phyloP scores from a whole-genome alignment of 2,113 vertebrate genomes.

The Cyprinodon tularosa region DNA sequence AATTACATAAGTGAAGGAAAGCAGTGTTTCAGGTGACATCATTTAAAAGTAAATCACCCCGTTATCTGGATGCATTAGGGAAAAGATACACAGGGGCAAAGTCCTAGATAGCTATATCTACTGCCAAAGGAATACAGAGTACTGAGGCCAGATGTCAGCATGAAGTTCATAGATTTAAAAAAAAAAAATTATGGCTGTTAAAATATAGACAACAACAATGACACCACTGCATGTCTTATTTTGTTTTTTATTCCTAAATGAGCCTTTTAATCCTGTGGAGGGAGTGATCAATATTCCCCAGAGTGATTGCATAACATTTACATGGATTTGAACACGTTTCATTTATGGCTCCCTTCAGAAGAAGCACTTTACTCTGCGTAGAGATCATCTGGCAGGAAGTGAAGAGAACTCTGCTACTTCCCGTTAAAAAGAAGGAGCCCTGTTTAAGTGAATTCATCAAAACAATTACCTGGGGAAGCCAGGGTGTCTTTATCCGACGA shows the following conservation, averaged over 20 bases:
- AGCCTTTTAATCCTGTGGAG: not conserved
- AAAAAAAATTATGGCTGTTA: not conserved
- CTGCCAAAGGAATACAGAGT: not conserved
- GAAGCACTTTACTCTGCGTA: not conserved
- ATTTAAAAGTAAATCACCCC: not conserved
- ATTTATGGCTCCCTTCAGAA: not conserved
- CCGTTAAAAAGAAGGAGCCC: not conserved
- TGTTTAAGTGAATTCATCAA: not conserved
- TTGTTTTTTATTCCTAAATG: not conserved
- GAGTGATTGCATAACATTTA: slow-evolving; percentile 6
- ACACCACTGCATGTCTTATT: not conserved
- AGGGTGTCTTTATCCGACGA: slow-evolving; percentile 79
- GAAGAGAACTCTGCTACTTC: not conserved
- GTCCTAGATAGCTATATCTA: not conserved
- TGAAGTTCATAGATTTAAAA: not conserved
- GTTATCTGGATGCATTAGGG: not conserved
- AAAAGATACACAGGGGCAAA: slow-evolving; percentile 4
- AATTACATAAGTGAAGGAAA: not conserved
- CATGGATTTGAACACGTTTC: slow-evolving; percentile 15
- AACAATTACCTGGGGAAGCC: slow-evolving; percentile 75
- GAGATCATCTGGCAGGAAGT: not conserved
- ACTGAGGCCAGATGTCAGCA: not conserved
- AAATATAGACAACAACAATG: not conserved
- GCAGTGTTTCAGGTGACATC: not conserved
- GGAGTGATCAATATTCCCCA: not conserved